These are phyloP conservation scores for Tinea pellionella DNA, from an alignment of 2,888 invertebrate species.

Conservation along the genomic window DNA sequence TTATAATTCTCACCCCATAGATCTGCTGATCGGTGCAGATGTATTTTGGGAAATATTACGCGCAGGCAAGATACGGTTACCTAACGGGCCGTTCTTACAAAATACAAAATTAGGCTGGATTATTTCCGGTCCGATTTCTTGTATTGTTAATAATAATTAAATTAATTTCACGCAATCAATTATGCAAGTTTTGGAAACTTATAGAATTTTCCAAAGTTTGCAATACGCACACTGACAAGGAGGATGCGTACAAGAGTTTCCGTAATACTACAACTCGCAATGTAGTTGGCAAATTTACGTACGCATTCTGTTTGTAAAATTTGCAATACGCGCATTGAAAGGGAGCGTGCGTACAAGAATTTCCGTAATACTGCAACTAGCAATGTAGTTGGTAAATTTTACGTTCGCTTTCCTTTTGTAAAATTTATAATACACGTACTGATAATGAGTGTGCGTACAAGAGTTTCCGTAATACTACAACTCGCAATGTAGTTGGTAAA, in stretches of 20 bases:
- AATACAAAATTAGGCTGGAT: constrained; percentile 20
- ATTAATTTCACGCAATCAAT: constrained; percentile 16
- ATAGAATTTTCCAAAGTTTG: constrained; percentile 16
- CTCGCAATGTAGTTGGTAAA: too few relatives aligned
- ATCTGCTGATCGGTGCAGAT: constrained; percentile 20
- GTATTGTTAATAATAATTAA: constrained; percentile 13
- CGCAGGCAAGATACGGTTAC: constrained; percentile 17
- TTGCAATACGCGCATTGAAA: too few relatives aligned
- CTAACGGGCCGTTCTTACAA: constrained; percentile 18
- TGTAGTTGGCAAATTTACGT: constrained; percentile 19
- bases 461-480: too few relatives aligned
- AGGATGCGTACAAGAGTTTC: constrained; percentile 19
- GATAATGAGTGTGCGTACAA: too few relatives aligned
- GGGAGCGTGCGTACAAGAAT: too few relatives aligned
- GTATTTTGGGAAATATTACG: constrained; percentile 20
- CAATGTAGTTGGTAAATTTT: too few relatives aligned
- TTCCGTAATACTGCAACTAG: too few relatives aligned
- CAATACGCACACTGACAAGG: constrained; percentile 1
- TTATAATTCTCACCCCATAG: constrained; percentile 16
- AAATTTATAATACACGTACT: too few relatives aligned
- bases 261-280: constrained; percentile 17
- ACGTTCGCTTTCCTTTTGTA: too few relatives aligned
- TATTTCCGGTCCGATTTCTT: constrained; percentile 17
- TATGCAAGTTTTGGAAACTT: constrained; percentile 19
- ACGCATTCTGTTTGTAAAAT: too few relatives aligned